Evolutionary conservation across 2,797 vertebrate species (phyloP), one percentile per base, ranked within the genome.

Genomic region (Acrossocheilus wenchowensis): DNA sequence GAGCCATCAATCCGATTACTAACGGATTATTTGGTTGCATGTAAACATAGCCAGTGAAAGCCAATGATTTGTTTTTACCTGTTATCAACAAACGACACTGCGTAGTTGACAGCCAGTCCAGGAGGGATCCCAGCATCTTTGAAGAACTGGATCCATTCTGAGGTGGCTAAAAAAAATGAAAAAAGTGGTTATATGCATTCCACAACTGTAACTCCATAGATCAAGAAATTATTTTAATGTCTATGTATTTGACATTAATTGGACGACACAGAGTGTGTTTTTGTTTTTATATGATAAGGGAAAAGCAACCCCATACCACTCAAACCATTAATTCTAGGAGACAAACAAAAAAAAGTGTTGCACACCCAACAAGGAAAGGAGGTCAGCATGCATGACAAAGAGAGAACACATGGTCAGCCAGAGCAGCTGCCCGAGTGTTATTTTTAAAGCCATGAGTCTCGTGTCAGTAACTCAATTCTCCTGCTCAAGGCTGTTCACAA

Each of bases 131-230:
- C 98, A 0, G 97, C 97, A 91, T 98, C 98, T 90, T 96, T 97
- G 91, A 99, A 99, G 92, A 99, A 99, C 93, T 97, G 97, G 91
- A 98, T 98, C 98, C 98, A 99, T 89, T 99, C 97, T 0, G 98
- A 98, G 0, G 97, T 98, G 86, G 96, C 98, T 99, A 84, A 2
- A 75, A 26, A 30, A 30, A 83, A 74, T 52, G 1, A 64, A 62
- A 84, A 1, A 3, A 3, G 3, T 2, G 2, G 52, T 66, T 26
- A 78, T 9, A 34, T 4, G 23, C n/a, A 50, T 84, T 23, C 14
- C 5, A n/a, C 14, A 43, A 14, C 66, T 21, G 36, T 39, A 69
- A 36, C 6, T 15, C 23, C 5, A 72, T n/a, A 36, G 5, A 52
- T 23, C 30, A 0, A 36, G 2, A 15, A 39, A 9, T 4, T 5